Conservation (phyloP, 2,888 invertebrate species). For the Disparrhopalites patrizii region DNA sequence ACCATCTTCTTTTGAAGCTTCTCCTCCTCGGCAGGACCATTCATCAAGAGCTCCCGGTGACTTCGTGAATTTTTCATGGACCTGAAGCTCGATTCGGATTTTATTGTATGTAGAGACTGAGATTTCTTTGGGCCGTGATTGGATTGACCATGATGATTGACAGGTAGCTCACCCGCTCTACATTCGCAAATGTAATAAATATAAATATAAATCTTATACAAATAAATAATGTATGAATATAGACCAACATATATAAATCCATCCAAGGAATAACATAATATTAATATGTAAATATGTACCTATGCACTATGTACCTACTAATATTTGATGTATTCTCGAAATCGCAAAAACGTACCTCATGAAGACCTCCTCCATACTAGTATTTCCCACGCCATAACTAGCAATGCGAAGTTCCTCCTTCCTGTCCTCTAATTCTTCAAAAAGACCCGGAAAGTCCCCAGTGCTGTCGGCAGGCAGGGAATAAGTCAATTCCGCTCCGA, state of each 20-base stretch:
- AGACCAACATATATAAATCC: background rate
- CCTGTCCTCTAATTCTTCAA: constrained; percentile 63
- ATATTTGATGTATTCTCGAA: too few species aligned
- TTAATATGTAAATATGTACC: too few species aligned
- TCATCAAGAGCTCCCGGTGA: too few species aligned
- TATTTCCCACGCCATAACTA: constrained; percentile 78
- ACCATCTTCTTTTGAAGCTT: background rate
- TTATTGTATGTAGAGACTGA: background rate
- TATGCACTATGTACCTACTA: too few species aligned
- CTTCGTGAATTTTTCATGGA: background rate
- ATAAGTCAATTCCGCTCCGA: constrained; percentile 72
- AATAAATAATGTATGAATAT: background rate
- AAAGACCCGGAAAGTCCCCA: constrained; percentile 63
- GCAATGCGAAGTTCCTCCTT: constrained; percentile 61
- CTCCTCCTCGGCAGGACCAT: background rate
- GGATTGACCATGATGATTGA: too few species aligned
- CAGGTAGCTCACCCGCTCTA: too few species aligned
- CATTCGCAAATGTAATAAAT: background rate
- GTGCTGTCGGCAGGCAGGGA: constrained; percentile 63
- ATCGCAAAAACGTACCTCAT: constrained; percentile 1
- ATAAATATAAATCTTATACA: background rate
- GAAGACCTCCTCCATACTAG: constrained; percentile 85
- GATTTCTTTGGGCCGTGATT: too few species aligned
- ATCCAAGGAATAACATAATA: background rate
- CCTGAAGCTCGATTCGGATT: background rate